These are phyloP conservation scores for Tauraco hartlaubi DNA, from an alignment of 2,797 vertebrate species.

Conservation along the genomic window DNA sequence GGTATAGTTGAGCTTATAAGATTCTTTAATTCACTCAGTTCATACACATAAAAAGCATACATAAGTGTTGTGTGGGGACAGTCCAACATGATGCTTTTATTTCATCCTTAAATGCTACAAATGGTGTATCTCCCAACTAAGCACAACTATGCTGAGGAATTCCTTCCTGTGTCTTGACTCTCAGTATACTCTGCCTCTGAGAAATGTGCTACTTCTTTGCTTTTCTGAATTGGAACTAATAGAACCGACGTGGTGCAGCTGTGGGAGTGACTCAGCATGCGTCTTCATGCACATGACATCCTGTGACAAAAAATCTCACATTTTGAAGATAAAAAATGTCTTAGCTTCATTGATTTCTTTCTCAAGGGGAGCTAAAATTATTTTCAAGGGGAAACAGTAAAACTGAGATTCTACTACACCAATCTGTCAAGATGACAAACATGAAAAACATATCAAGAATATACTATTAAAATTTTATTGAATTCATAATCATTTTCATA, in stretches of 20 bases:
- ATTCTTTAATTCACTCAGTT: background rate
- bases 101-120: background rate
- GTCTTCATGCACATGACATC: conserved; percentile 24
- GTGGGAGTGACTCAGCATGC: conserved; percentile 45
- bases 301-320: background rate
- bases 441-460: background rate
- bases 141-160: background rate
- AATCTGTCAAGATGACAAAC: conserved; percentile 17
- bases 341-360: background rate
- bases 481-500: background rate
- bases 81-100: background rate
- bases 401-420: background rate
- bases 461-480: background rate
- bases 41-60: background rate
- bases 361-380: background rate
- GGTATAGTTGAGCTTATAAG: background rate
- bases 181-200: background rate
- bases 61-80: background rate
- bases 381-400: background rate
- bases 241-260: background rate
- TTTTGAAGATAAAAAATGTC: background rate
- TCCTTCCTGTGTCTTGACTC: background rate
- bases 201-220: background rate
- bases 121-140: background rate
- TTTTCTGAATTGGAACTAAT: conserved; percentile 12